Percentiles rank a stretch among this genome's conserved stretches.
These are phyloP conservation scores for Leuciscus waleckii DNA, from an alignment of 2,797 vertebrate genomes.

Conservation along the genomic window DNA sequence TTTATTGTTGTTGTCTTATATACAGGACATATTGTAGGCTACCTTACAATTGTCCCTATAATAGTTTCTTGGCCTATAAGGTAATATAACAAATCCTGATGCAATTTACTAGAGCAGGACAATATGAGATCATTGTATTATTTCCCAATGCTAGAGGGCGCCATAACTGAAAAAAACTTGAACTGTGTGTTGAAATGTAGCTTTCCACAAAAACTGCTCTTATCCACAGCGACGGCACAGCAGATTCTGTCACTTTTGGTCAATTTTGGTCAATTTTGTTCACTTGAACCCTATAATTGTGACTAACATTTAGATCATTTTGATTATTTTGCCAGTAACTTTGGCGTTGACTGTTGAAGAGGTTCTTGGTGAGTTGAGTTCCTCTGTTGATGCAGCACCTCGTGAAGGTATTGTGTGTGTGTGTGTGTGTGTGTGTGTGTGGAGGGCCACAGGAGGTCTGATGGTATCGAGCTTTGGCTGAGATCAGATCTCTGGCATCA, in stretches of 20 bases:
- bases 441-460: constrained; percentile 23
- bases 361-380: background rate
- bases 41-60: background rate
- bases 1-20: too few relatives aligned
- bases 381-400: background rate
- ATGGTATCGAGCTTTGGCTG: constrained; percentile 43
- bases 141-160: background rate
- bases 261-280: background rate
- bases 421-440: constrained; percentile 3
- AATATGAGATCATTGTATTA: too few relatives aligned
- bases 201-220: too few relatives aligned
- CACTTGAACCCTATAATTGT: background rate
- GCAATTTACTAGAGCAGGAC: background rate
- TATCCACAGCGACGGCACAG: background rate
- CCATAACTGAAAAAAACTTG: background rate
- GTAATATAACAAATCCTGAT: background rate
- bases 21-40: too few relatives aligned
- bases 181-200: background rate
- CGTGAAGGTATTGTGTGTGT: background rate
- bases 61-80: too few relatives aligned
- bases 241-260: background rate
- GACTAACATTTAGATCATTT: background rate
- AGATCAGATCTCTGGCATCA: constrained; percentile 25
- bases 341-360: background rate
- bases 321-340: background rate